Evolutionary conservation across 2,113 vertebrate species (phyloP).

Genomic region (Oreochromis spilurus): DNA sequence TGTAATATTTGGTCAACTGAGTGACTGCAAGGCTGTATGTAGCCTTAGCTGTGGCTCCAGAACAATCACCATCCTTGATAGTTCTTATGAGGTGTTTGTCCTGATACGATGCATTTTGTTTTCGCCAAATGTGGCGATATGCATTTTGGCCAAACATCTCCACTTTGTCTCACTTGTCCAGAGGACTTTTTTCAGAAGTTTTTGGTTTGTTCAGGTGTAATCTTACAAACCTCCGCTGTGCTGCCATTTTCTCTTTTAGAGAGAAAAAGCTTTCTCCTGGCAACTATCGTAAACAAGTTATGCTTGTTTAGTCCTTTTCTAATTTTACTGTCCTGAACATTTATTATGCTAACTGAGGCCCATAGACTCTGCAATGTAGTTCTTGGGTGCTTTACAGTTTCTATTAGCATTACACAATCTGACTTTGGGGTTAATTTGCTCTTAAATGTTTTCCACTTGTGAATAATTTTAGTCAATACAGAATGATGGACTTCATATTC

Average conservation of each 20-base stretch:
- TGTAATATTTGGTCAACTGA: background rate
- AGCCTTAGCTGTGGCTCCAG: background rate
- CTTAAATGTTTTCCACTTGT: background rate
- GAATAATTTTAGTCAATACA: background rate
- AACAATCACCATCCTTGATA: background rate
- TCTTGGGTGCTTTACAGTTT: background rate
- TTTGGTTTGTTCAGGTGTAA: background rate
- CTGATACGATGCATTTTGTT: background rate
- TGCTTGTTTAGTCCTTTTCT: background rate
- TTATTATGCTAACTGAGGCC: background rate
- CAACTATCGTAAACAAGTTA: background rate
- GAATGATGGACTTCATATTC: background rate
- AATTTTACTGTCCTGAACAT: background rate
- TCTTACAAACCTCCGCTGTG: background rate
- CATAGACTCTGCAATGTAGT: background rate
- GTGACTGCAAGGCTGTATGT: background rate
- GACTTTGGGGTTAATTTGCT: background rate
- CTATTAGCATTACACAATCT: background rate
- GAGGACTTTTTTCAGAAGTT: rapidly evolving
- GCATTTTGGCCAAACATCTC: background rate
- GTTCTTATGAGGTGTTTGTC: too few species aligned
- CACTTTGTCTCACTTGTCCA: background rate
- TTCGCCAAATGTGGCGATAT: background rate
- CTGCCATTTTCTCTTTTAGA: background rate
- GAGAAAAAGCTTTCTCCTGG: background rate